phyloP scores from a whole-genome alignment of 1,140 invertebrate species.

The Brachystomella parvula region DNA sequence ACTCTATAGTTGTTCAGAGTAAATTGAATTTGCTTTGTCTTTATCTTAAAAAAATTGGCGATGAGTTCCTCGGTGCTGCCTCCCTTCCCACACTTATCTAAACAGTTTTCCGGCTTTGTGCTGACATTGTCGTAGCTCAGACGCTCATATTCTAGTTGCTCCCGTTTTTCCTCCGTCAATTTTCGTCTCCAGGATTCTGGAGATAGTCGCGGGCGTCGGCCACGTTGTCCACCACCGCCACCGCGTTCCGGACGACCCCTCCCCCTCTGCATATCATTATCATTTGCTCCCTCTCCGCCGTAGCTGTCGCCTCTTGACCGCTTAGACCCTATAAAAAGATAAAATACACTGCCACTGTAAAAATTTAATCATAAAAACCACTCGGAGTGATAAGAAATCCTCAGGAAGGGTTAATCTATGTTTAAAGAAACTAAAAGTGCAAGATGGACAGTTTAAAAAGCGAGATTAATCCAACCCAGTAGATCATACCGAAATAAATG shows the following conservation, averaged over 20 bases:
- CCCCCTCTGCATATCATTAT: neutral
- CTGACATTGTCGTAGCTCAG: neutral
- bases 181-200: neutral
- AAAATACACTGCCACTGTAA: neutral
- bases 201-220: neutral
- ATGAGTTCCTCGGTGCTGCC: constrained; percentile 45
- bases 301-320: neutral
- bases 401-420: too few relatives aligned
- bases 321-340: neutral
- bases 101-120: neutral
- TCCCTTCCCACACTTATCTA: too few relatives aligned
- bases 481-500: neutral
- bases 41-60: constrained; percentile 68
- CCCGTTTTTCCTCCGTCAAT: neutral
- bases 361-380: neutral
- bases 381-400: neutral
- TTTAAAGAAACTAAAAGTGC: too few relatives aligned
- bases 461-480: neutral
- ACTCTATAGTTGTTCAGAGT: constrained; percentile 72
- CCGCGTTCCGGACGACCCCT: neutral
- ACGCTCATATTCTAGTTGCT: neutral
- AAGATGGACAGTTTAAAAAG: too few relatives aligned
- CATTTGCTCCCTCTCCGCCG: neutral
- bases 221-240: neutral
- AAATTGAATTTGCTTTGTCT: constrained; percentile 57